Percentiles rank a stretch among this genome's conserved stretches.
Conservation (phyloP, 1,140 invertebrate species). For the Cotesia glomerata region DNA sequence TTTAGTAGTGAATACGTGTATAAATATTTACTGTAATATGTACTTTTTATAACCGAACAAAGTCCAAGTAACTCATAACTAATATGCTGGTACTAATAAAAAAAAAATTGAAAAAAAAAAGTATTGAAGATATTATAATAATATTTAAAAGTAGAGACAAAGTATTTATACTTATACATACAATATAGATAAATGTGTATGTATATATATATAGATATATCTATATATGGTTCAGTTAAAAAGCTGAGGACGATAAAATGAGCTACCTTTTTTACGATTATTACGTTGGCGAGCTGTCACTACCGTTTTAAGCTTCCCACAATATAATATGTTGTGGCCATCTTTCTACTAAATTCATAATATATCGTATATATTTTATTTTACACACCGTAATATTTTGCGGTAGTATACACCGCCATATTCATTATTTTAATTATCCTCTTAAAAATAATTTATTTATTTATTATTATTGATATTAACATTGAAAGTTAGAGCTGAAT, state of each 20-base stretch:
- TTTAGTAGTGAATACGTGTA: too few relatives aligned
- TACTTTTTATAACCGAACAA: too few relatives aligned
- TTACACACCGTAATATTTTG: not conserved
- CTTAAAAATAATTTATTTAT: too few relatives aligned
- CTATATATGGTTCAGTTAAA: constrained; percentile 28
- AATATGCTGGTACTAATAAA: too few relatives aligned
- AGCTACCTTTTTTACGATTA: constrained; percentile 50
- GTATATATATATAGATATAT: constrained; percentile 12
- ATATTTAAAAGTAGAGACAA: not conserved
- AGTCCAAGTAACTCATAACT: too few relatives aligned
- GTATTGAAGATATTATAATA: not conserved
- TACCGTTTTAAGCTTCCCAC: constrained; percentile 34
- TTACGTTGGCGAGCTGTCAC: constrained; percentile 49
- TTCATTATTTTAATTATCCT: too few relatives aligned
- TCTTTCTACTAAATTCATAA: constrained; percentile 27
- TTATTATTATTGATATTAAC: too few relatives aligned
- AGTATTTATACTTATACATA: not conserved
- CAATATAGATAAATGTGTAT: not conserved
- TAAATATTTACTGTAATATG: too few relatives aligned
- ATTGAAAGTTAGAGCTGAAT: too few relatives aligned
- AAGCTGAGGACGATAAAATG: constrained; percentile 41
- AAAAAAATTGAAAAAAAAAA: not conserved
- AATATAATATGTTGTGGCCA: constrained; percentile 30
- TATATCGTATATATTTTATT: constrained; percentile 6
- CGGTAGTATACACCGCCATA: too few relatives aligned